Conservation (phyloP, 2,113 vertebrate species). For the Nestor notabilis region DNA sequence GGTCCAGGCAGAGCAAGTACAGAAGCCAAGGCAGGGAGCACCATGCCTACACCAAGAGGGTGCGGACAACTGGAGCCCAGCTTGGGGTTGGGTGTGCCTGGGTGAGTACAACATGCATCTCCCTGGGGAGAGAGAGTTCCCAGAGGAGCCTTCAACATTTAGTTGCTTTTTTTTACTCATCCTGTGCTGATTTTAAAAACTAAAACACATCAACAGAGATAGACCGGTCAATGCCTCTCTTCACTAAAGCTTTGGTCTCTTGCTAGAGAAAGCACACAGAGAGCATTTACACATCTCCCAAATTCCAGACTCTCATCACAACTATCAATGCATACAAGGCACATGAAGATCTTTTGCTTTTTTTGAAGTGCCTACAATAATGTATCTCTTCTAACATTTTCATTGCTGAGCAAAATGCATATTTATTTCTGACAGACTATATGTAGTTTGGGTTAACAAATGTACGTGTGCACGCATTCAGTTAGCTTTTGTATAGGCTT, state of each 20-base stretch:
- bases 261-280: background rate
- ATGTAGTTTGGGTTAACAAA: background rate
- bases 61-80: background rate
- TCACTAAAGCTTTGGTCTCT: background rate
- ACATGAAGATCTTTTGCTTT: background rate
- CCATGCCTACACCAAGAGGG: fast-evolving
- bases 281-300: background rate
- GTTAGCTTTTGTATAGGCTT: background rate
- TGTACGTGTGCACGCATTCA: fast-evolving
- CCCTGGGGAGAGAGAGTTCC: fast-evolving
- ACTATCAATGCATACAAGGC: fast-evolving
- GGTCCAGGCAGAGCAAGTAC: background rate
- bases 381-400: background rate
- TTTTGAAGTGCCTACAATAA: background rate
- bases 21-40: background rate
- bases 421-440: background rate
- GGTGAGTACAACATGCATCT: fast-evolving
- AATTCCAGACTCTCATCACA: background rate
- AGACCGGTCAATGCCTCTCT: background rate
- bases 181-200: background rate
- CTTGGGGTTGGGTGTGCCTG: fast-evolving
- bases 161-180: background rate
- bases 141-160: background rate
- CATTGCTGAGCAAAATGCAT: fast-evolving
- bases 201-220: background rate